Evolutionary conservation across 2,888 invertebrate genomes (phyloP).

Genomic region (Tachina fera): DNA sequence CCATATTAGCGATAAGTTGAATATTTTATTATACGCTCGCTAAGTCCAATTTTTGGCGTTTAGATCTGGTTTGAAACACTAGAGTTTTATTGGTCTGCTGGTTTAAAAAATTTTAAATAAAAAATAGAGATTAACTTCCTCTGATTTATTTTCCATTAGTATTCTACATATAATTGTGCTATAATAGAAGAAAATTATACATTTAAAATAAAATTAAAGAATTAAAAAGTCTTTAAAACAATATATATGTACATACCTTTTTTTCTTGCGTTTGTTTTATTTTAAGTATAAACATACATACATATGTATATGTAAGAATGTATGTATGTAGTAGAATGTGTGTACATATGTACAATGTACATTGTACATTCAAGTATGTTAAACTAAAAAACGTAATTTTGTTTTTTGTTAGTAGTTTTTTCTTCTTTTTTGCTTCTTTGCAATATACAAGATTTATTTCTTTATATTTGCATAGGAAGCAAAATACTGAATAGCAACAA

Average conservation of each 20-base stretch:
- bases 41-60: no score
- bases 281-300: not conserved
- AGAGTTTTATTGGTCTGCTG: no score
- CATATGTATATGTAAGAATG: no score
- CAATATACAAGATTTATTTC: conserved; percentile 44
- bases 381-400: not conserved
- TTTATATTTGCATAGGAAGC: conserved; percentile 46
- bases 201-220: not conserved
- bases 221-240: not conserved
- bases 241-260: not conserved
- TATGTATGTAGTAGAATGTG: not conserved
- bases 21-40: no score
- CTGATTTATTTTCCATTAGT: no score
- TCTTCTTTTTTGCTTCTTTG: not conserved
- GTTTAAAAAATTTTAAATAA: no score
- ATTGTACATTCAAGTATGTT: no score
- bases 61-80: no score
- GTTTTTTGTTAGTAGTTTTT: not conserved
- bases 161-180: no score
- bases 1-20: no score
- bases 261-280: not conserved
- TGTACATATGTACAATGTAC: not conserved
- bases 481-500: not conserved
- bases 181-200: no score
- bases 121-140: no score